Conservation (phyloP, 2,888 invertebrate species). For the Acanthosepion pharaonis region DNA sequence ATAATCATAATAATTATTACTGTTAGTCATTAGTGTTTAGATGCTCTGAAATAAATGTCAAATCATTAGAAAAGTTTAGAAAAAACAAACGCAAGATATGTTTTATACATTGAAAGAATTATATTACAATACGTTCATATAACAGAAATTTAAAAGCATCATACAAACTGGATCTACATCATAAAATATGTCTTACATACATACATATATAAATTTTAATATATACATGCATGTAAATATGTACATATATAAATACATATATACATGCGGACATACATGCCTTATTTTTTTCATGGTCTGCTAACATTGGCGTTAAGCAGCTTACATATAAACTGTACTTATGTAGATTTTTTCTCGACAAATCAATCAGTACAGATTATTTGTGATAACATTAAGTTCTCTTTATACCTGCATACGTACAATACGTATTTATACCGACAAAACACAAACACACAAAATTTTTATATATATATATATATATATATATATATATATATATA, state of each 20-base stretch:
- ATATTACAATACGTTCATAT: slow-evolving; percentile 44
- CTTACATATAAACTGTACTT: background rate
- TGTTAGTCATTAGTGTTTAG: background rate
- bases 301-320: background rate
- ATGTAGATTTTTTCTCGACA: background rate
- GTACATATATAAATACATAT: background rate
- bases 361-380: background rate
- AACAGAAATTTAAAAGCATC: slow-evolving; percentile 42
- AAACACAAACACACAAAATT: too few relatives aligned
- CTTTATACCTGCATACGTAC: too few relatives aligned
- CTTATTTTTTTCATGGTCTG: too few relatives aligned
- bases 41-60: background rate
- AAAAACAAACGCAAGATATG: background rate
- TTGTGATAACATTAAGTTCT: too few relatives aligned
- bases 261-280: background rate
- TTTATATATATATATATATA: too few relatives aligned
- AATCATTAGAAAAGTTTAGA: background rate
- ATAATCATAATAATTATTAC: too few relatives aligned
- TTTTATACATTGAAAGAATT: background rate
- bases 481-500: too few relatives aligned
- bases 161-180: slow-evolving; percentile 38
- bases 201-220: background rate
- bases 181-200: background rate
- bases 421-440: too few relatives aligned
- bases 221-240: background rate